Evolutionary conservation across 2,113 vertebrate genomes (phyloP).

Genomic region (Cyprinodon tularosa): DNA sequence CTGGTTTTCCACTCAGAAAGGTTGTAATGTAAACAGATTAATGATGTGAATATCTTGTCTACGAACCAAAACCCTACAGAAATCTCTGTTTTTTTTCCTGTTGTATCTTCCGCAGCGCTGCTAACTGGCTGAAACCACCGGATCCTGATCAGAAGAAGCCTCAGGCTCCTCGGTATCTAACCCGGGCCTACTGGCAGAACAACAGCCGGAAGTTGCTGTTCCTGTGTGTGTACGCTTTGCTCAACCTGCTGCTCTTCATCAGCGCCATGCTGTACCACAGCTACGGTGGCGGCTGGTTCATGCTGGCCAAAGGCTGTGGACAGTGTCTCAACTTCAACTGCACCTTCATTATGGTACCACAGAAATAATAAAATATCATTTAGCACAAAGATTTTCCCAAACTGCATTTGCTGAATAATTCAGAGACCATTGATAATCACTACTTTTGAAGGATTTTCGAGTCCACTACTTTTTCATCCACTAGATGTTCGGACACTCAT

Average conservation of each 20-base stretch:
- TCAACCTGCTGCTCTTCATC: conserved; percentile 81
- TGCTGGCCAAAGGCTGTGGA: conserved; percentile 87
- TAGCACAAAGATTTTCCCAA: no score
- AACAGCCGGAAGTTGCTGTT: conserved; percentile 81
- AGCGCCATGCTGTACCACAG: conserved; percentile 70
- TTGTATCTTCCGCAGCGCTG: conserved; percentile 68
- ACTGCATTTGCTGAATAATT: no score
- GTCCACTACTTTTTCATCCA: no score
- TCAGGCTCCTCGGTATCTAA: conserved; percentile 75
- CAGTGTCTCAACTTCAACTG: conserved; percentile 92
- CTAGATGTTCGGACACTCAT: no score
- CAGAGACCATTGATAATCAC: no score
- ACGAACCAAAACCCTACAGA: no score
- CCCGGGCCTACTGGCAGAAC: conserved; percentile 83
- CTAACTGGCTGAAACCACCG: conserved; percentile 87
- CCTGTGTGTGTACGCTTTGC: conserved; percentile 72
- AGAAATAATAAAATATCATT: not conserved
- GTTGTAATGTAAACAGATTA: not conserved
- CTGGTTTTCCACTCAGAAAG: not conserved
- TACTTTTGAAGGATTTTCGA: no score
- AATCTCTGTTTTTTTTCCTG: not conserved
- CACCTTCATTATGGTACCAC: conserved; percentile 84
- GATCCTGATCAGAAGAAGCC: conserved; percentile 28
- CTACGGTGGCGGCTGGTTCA: conserved; percentile 63
- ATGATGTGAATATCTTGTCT: no score